These are phyloP conservation scores for Smutsia temminckii DNA, from an alignment of 2,797 vertebrate genomes.

Conservation along the genomic window DNA sequence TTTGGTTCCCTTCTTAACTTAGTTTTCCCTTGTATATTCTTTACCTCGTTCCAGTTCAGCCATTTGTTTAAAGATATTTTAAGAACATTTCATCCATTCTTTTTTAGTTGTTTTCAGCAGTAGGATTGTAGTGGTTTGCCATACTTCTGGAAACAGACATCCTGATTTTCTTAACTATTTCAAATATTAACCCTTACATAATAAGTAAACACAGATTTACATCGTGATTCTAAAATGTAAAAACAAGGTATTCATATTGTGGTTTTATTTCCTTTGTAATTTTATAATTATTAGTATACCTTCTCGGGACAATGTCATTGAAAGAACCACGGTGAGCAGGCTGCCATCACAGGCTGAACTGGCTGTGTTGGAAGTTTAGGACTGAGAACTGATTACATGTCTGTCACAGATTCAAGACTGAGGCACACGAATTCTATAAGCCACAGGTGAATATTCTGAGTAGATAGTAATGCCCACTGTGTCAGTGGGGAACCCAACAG, in stretches of 20 bases:
- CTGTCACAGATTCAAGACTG: not conserved
- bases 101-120: not conserved
- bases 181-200: not conserved
- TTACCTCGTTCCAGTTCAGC: not conserved
- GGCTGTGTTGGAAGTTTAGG: not conserved
- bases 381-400: not conserved
- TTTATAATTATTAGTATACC: not conserved
- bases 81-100: not conserved
- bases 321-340: not conserved
- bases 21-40: not conserved
- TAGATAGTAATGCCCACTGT: not conserved
- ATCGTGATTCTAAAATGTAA: not conserved
- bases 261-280: not conserved
- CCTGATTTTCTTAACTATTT: not conserved
- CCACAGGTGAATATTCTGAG: not conserved
- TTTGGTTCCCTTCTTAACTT: not conserved
- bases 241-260: not conserved
- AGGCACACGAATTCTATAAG: not conserved
- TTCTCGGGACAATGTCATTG: not conserved
- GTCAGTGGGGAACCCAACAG: not conserved
- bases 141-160: not conserved
- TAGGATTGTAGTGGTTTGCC: not conserved
- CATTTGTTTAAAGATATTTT: not conserved
- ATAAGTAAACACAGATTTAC: not conserved
- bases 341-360: not conserved